phyloP scores from a whole-genome alignment of 92 coral and sea anemone genomes.

The Ricordea florida region DNA sequence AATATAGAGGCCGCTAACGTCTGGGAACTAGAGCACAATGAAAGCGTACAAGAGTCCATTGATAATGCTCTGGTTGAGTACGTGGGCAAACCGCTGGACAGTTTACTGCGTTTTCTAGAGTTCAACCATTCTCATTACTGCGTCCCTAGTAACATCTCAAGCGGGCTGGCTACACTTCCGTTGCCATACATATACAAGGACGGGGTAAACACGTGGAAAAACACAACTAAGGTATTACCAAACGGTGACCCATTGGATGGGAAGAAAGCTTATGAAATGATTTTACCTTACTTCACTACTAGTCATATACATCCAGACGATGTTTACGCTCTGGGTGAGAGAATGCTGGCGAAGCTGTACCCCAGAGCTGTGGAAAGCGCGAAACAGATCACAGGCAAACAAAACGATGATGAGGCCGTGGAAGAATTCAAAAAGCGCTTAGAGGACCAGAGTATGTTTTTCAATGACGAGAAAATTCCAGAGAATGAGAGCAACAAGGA shows the following conservation, averaged over 20 bases:
- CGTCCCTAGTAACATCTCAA: constrained; percentile 90
- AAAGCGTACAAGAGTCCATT: constrained; percentile 53
- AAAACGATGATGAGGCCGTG: constrained; percentile 63
- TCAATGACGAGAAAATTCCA: constrained; percentile 86
- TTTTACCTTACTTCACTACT: constrained; percentile 88
- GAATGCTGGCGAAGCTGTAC: constrained; percentile 68
- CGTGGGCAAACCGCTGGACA: constrained; percentile 81
- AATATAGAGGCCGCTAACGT: constrained; percentile 29
- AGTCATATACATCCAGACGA: constrained; percentile 75
- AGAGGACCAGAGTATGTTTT: constrained; percentile 79
- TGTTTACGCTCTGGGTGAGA: constrained; percentile 67
- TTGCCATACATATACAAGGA: constrained; percentile 71
- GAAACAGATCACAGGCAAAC: constrained; percentile 52
- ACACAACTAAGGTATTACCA: constrained; percentile 76
- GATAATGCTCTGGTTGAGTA: constrained; percentile 67
- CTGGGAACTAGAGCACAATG: constrained; percentile 58
- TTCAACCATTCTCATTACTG: constrained; percentile 79
- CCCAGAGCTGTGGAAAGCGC: constrained; percentile 84
- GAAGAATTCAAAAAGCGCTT: constrained; percentile 67
- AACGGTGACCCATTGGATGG: constrained; percentile 75
- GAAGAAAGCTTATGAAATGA: constrained; percentile 80
- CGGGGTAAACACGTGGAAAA: constrained; percentile 57
- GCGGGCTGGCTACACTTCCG: constrained; percentile 93
- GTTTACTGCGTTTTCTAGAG: constrained; percentile 70
- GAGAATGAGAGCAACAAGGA: constrained; percentile 81